Conservation (phyloP, 2,888 invertebrate species). For the Leptopilina myrica region DNA sequence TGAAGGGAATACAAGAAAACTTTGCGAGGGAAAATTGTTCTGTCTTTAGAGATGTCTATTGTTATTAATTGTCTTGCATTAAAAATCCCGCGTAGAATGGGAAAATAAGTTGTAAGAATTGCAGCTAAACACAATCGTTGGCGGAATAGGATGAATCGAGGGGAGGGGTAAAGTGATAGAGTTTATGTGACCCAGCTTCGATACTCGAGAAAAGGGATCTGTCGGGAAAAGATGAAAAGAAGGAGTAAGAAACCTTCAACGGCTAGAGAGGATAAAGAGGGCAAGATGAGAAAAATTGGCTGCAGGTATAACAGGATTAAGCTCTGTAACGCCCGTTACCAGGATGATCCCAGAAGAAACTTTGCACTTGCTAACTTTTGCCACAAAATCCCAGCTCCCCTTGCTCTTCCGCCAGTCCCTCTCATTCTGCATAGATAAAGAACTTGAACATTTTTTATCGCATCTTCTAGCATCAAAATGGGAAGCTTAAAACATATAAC, state of each 20-base stretch:
- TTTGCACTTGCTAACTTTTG: slow-evolving; percentile 75
- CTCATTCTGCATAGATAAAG: not conserved
- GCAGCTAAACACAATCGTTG: too few species aligned
- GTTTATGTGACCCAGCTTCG: slow-evolving; percentile 30
- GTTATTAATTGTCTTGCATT: too few species aligned
- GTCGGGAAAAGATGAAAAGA: slow-evolving; percentile 18
- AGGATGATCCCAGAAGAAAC: slow-evolving; percentile 73
- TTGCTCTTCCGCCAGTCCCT: not conserved
- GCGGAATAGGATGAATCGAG: not conserved
- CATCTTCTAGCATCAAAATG: not conserved
- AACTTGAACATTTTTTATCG: slow-evolving; percentile 8
- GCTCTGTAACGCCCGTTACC: slow-evolving; percentile 69
- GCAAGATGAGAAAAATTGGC: slow-evolving; percentile 69
- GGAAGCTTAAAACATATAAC: too few species aligned
- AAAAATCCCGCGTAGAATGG: too few species aligned
- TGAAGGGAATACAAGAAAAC: not conserved
- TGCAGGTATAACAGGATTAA: slow-evolving; percentile 73
- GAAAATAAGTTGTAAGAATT: too few species aligned
- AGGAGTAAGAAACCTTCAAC: slow-evolving; percentile 43
- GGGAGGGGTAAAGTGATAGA: slow-evolving; percentile 17
- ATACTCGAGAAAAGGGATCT: slow-evolving; percentile 10
- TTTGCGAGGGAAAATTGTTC: too few species aligned
- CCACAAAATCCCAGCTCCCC: slow-evolving; percentile 63
- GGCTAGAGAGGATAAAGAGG: slow-evolving; percentile 50
- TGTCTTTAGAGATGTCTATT: too few species aligned